A percentile compares a stretch with the other conserved stretches of the same genome.
phyloP scores from a whole-genome alignment of 2,797 vertebrate genomes.

The Sphenodon punctatus region DNA sequence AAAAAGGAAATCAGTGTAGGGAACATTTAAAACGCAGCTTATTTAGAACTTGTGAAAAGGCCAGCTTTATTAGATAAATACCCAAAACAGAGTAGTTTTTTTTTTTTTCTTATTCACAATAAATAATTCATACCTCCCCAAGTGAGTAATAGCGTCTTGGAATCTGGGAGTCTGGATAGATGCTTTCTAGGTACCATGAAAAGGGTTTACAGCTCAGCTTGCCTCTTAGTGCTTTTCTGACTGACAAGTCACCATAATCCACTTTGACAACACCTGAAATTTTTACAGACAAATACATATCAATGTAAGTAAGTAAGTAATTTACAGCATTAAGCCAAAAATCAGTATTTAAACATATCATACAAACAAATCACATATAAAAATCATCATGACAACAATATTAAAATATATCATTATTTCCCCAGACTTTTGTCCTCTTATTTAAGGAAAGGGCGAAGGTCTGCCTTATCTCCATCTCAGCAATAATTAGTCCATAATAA shows the following conservation, averaged over 20 bases:
- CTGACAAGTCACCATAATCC: constrained; percentile 93
- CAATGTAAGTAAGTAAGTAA: too few relatives aligned
- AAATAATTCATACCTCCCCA: constrained; percentile 89
- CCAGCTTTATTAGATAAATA: neutral
- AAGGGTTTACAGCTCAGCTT: constrained; percentile 92
- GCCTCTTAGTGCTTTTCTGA: constrained; percentile 88
- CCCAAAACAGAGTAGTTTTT: neutral
- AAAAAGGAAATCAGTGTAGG: accelerated
- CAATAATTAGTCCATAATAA: too few relatives aligned
- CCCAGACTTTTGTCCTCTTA: too few relatives aligned
- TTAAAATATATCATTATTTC: too few relatives aligned
- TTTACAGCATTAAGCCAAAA: too few relatives aligned
- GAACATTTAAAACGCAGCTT: neutral
- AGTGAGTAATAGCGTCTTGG: constrained; percentile 97
- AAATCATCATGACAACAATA: too few relatives aligned
- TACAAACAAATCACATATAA: too few relatives aligned
- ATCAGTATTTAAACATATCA: too few relatives aligned
- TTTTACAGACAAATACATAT: constrained; percentile 26
- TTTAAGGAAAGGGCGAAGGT: too few relatives aligned
- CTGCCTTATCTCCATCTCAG: too few relatives aligned
- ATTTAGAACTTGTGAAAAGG: neutral
- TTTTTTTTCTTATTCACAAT: constrained; percentile 22
- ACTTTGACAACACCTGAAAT: constrained; percentile 93
- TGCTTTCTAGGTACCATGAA: constrained; percentile 97
- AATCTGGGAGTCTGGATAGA: constrained; percentile 98